Evolutionary conservation across 2,888 invertebrate species (phyloP).

Genomic region (Diploptera punctata): DNA sequence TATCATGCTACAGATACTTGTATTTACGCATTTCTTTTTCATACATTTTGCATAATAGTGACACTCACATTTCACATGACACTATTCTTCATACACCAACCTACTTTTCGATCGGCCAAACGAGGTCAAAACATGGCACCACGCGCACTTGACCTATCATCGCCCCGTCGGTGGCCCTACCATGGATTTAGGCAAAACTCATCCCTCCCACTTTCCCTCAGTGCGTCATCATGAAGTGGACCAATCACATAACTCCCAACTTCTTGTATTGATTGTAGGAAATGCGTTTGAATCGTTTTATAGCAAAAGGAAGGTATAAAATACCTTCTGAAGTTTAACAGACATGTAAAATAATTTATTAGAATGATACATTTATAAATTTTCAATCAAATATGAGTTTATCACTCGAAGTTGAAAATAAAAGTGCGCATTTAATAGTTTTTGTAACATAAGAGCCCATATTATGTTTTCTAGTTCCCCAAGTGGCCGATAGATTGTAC

Average conservation of each 20-base stretch:
- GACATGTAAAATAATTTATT: no score
- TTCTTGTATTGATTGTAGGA: not conserved
- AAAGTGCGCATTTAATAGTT: no score
- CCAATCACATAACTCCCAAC: constrained; percentile 23
- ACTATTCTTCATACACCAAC: not conserved
- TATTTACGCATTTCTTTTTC: no score
- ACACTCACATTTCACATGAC: not conserved
- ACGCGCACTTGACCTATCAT: constrained; percentile 37
- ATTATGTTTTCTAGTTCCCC: not conserved
- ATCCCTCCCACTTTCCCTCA: constrained; percentile 10
- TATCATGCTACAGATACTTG: no score
- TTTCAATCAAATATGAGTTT: no score
- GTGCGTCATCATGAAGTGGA: constrained; percentile 32
- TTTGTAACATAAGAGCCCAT: no score
- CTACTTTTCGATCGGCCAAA: constrained; percentile 21
- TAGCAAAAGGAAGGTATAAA: no score
- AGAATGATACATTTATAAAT: no score
- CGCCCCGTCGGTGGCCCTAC: not conserved
- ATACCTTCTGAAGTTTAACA: no score
- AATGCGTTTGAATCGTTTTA: no score
- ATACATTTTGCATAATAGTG: no score
- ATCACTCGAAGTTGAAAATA: no score
- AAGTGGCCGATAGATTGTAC: not conserved
- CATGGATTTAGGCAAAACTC: constrained; percentile 30
- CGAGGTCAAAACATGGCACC: constrained; percentile 34